Evolutionary conservation across 2,888 invertebrate genomes (phyloP), one percentile per base, ranked within the genome.

Genomic region (Rhaphigaster nebulosa): DNA sequence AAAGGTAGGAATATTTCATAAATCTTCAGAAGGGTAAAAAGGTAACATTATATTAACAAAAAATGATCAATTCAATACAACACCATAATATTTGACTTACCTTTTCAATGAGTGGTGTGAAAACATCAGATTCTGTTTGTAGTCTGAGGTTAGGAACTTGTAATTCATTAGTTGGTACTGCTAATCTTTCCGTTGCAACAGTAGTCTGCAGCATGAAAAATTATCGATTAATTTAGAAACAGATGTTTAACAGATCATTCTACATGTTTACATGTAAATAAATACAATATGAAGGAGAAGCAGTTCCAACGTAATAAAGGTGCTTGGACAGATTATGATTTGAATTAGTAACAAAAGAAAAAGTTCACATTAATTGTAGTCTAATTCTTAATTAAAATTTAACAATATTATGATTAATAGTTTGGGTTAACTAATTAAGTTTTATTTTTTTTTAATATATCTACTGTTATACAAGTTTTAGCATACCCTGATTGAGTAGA

Each of bases 141-240:
- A 65, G 89, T 10, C 88, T 56, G 20, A 88, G 52, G 54, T 88
- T 60, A 56, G 88, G 50, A 54, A 88, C 56, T 60, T 88, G 52
- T 54, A 54, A 88, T 50, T 41, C 54, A 88, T 5, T 84, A 50
- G 26, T 0, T 13, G 84, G 45, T 41, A n/a, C 12, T 12, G 84
- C 13, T 23, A 84, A 50, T 10, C 84, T 45, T 26, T n/a, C 84
- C 5, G 84, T 45, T n/a, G 26, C 13, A 41, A n/a, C 4, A 26
- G 34, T 38, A 6, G 45, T 84, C 84, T 84, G 45, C 10, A 45
- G n/a, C 10, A 84, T n/a, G 26, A 88, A 88, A 60, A 60, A 88
- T 26, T 18, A 26, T 34, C 3, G 13, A 50, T 50, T 50, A 87
- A 87, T 87, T 87, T 18, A 45, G 45, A 38, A 26, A 84, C 26